These are phyloP conservation scores for Stylophora pistillata DNA, from an alignment of 64 coral and sea anemone species.

Conservation along the genomic window DNA sequence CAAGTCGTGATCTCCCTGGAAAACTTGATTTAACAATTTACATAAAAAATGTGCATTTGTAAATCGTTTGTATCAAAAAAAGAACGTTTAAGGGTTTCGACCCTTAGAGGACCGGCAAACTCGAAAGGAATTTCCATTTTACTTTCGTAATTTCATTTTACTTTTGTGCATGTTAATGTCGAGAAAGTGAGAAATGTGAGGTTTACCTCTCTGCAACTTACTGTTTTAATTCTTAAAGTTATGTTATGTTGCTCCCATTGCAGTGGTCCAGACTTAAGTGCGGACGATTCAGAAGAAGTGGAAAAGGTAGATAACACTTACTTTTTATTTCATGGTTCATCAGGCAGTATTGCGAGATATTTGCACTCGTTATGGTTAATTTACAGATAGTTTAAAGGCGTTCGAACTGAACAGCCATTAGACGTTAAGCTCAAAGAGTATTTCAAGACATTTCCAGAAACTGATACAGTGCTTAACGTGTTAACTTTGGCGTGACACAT, in stretches of 20 bases:
- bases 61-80: neutral
- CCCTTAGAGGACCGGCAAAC: neutral
- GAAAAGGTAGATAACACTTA: conserved; percentile 7
- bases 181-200: neutral
- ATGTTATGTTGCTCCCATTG: conserved; percentile 6
- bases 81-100: neutral
- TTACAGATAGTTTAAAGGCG: too few relatives aligned
- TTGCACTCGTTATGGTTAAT: too few relatives aligned
- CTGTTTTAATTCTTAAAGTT: neutral
- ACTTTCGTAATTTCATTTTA: neutral
- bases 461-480: too few relatives aligned
- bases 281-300: conserved; percentile 35
- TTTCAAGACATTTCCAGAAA: too few relatives aligned
- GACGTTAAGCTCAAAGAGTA: too few relatives aligned
- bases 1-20: neutral
- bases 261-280: conserved; percentile 39
- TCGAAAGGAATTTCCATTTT: neutral
- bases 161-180: neutral
- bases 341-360: too few relatives aligned
- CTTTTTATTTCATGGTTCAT: neutral
- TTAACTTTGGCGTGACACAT: too few relatives aligned
- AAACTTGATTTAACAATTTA: neutral
- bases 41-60: neutral
- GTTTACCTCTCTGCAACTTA: neutral
- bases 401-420: too few relatives aligned